Base-by-base conservation (phyloP, 2,113 vertebrate genomes). In the Etheostoma cragini region DNA sequence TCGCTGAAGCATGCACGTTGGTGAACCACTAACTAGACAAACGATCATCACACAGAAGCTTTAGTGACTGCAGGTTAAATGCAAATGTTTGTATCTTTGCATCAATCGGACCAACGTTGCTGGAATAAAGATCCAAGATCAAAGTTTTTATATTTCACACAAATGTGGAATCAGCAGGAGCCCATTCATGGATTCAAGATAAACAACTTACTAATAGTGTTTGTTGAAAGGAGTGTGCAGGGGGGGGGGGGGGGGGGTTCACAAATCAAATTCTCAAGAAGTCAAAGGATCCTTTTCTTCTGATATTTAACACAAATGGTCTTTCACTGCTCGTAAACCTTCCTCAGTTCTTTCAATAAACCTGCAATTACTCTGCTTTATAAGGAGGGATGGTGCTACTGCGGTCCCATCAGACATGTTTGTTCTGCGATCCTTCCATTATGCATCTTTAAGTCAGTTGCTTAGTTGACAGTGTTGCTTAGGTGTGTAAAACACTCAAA, bases 381-480 rank as follows among this genome's bases (percentile, higher is more conserved):
- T 88, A 75, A 64, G 47, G 22, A 46, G 33, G 42, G n/a, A 52
- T 58, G 52, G 76, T 78, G 63, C 71, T 49, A 5, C 46, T 66
- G 67, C 67, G 71, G 58, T 77, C 80, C 81, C 82, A 80, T 81
- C 72, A 87, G 86, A 80, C 84, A 26, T 80, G 78, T 79, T 86
- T 87, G 72, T 88, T 87, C 61, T 71, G 80, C 24, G 46, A 83
- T 78, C 38, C 61, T 84, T 78, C 70, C 76, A 80, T 76, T 85
- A 73, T 84, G 75, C 72, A 74, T 76, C 79, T 81, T 75, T 24
- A 56, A 81, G 33, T 77, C 50, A 79, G 75, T 30, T 42, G 45
- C 78, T n/a, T n/a, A n/a, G n/a, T n/a, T 81, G 81, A 77, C 73
- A 82, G 47, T 50, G 24, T 71, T 72, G 46, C 77, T 84, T 47